Conservation (phyloP, 2,797 vertebrate species). For the Cryptoprocta ferox region DNA sequence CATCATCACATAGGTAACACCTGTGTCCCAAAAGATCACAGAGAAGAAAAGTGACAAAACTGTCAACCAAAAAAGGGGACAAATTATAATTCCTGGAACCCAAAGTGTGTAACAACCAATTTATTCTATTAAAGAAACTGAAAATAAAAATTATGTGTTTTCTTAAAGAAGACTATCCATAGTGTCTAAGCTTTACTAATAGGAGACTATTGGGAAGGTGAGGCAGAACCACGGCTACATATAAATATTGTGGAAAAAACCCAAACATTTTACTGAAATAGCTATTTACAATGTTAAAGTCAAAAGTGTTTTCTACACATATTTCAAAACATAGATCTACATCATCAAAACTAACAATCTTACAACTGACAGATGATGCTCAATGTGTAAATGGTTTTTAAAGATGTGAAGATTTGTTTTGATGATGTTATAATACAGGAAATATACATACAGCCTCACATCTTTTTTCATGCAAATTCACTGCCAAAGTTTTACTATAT, state of each 20-base stretch:
- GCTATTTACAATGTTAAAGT: background rate
- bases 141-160: conserved; percentile 9
- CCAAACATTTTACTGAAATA: conserved; percentile 30
- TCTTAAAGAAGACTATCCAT: background rate
- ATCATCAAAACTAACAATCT: background rate
- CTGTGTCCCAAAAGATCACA: conserved; percentile 82
- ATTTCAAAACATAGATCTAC: background rate
- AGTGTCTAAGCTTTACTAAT: too few species aligned
- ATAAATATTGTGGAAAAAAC: background rate
- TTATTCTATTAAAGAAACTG: conserved; percentile 5
- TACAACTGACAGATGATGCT: background rate
- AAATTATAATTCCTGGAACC: background rate
- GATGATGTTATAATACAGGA: conserved; percentile 14
- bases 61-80: background rate
- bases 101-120: background rate
- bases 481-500: background rate
- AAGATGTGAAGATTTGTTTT: conserved; percentile 32
- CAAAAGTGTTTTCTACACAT: background rate
- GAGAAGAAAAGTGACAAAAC: conserved; percentile 57
- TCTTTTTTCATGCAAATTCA: background rate
- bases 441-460: background rate
- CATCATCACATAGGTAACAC: conserved; percentile 95
- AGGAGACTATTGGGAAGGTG: background rate
- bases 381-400: background rate
- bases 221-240: background rate